A percentile compares a stretch with the other conserved stretches of the same genome.
Conservation (phyloP, 2,888 invertebrate genomes). For the Euzophera pinguis region DNA sequence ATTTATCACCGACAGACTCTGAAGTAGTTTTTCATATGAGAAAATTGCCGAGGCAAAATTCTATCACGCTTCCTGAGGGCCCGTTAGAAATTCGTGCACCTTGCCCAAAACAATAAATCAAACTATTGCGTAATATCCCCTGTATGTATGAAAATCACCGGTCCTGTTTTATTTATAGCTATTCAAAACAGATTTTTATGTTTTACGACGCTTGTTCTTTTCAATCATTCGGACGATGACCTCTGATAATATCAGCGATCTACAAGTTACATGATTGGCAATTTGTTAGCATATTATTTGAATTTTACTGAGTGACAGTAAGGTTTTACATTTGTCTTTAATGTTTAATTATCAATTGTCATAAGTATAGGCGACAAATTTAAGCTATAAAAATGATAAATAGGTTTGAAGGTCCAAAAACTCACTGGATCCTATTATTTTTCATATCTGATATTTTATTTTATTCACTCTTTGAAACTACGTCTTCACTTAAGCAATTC, state of each 20-base stretch:
- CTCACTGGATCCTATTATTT: too few species aligned
- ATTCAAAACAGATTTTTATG: slow-evolving; percentile 65
- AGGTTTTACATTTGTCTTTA: slow-evolving; percentile 25
- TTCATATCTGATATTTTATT: too few species aligned
- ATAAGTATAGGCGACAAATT: too few species aligned
- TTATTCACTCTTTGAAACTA: too few species aligned
- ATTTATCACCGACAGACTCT: slow-evolving; percentile 66
- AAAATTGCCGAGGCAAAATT: slow-evolving; percentile 68
- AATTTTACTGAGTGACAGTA: slow-evolving; percentile 36
- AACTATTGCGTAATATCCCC: slow-evolving; percentile 72
- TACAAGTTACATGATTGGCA: slow-evolving; percentile 18
- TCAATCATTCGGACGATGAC: slow-evolving; percentile 14
- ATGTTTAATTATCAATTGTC: too few species aligned
- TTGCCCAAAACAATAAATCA: slow-evolving; percentile 76
- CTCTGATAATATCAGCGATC: slow-evolving; percentile 10
- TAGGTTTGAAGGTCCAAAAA: too few species aligned
- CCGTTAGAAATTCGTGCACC: slow-evolving; percentile 70
- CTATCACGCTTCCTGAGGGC: slow-evolving; percentile 56
- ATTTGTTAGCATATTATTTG: slow-evolving; percentile 19
- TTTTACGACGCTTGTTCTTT: slow-evolving; percentile 47
- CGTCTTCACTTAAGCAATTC: too few species aligned
- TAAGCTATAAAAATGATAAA: too few species aligned
- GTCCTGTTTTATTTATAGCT: slow-evolving; percentile 67
- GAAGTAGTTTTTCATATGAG: slow-evolving; percentile 68
- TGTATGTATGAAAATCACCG: slow-evolving; percentile 69